Base-by-base conservation (phyloP, 2,113 vertebrate genomes). In the Rhineura floridana region DNA sequence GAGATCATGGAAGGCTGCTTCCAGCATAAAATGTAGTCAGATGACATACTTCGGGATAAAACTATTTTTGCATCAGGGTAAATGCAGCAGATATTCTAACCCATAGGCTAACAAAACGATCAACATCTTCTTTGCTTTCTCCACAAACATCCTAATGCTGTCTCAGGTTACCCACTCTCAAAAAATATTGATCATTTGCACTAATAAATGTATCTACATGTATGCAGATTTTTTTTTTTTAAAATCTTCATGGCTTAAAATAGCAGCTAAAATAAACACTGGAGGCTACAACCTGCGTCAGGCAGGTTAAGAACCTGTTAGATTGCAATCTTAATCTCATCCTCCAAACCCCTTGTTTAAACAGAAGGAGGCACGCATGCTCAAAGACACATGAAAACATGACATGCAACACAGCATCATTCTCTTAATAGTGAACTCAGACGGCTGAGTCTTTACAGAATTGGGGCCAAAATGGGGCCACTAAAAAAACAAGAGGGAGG, bases 251-350 rank as follows among this genome's bases (percentile, higher is more conserved):
- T 50, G 36, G 50, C 52, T 87, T 87, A 55, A 87, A 55, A 59
- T 25, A 67, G 78, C 67, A 81, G 50, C 86, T 72, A 81, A 87
- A 70, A 81, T 72, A 70, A 81, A 81, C 67, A 81, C 42, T 25
- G 4, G 77, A 72, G 67, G 78, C 78, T 39, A 33, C 36, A 55
- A 48, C 52, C 39, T 81, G 48, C 25, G 52, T 36, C 52, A 46
- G 86, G 69, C 79, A 62, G 42, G 86, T 36, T 46, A 28, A 10
- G 39, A 87, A 75, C 86, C 69, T 82, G 78, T 33, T 59, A 3
- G 78, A 50, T 72, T 62, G 78, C 50, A 72, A 9, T 46, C 79
- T 81, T 73, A 73, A 87, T 63, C 79, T 62, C 63, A 50, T 65
- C 73, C 11, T 52, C 85, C 78, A 73, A 73, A 4, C 78, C 52